phyloP scores from a whole-genome alignment of 2,797 vertebrate species.

The Choloepus didactylus region DNA sequence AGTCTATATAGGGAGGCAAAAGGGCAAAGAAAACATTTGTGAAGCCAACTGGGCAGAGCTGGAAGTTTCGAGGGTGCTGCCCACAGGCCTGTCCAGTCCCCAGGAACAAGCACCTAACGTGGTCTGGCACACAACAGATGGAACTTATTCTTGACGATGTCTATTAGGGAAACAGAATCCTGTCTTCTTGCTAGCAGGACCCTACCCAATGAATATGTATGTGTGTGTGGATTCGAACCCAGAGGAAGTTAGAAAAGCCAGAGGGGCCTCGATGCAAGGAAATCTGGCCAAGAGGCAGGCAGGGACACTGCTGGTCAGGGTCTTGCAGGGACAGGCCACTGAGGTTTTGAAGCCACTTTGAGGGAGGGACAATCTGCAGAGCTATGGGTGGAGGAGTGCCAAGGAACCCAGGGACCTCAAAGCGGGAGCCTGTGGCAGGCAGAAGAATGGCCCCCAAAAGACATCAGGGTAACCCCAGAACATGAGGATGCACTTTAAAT shows the following conservation, averaged over 20 bases:
- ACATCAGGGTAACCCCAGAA: not conserved
- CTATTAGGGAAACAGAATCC: not conserved
- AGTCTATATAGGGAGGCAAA: accelerated
- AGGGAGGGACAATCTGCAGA: not conserved
- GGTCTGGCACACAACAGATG: not conserved
- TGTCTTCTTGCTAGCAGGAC: not conserved
- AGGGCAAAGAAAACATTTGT: accelerated
- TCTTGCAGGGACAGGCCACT: not conserved
- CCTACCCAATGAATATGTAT: not conserved
- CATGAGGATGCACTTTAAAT: not conserved
- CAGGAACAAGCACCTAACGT: not conserved
- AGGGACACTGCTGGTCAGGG: not conserved
- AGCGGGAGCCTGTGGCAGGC: not conserved
- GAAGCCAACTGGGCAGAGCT: too few species aligned
- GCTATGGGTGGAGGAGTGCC: not conserved
- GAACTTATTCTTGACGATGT: not conserved
- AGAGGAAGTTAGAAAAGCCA: not conserved
- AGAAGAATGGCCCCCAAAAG: not conserved
- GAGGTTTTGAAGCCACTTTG: not conserved
- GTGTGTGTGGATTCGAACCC: not conserved
- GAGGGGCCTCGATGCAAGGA: not conserved
- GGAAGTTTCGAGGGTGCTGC: not conserved
- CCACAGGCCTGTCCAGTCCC: not conserved
- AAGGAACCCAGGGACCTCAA: not conserved
- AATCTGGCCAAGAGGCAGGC: not conserved